Conservation (phyloP, 1,140 invertebrate species). For the Brachionus calyciflorus region DNA sequence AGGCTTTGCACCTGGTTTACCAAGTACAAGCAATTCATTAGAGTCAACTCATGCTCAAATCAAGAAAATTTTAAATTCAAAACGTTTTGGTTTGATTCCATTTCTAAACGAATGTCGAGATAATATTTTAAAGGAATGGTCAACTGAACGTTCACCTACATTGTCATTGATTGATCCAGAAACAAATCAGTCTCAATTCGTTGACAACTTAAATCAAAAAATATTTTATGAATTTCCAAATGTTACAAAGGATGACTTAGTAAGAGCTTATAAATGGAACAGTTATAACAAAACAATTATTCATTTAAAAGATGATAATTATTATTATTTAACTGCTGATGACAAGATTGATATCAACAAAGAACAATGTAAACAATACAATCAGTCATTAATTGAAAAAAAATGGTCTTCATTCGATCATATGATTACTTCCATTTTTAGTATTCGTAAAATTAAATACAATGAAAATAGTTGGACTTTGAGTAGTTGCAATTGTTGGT, state of each 20-base stretch:
- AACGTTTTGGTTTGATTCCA: slow-evolving; percentile 18
- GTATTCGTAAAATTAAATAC: background rate
- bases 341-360: no score
- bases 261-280: slow-evolving; percentile 32
- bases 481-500: background rate
- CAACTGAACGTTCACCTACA: slow-evolving; percentile 12
- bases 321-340: no score
- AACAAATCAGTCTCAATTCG: background rate
- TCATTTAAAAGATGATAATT: no score
- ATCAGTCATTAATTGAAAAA: no score
- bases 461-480: background rate
- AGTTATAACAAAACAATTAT: background rate
- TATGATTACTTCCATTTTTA: background rate
- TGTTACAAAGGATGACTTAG: background rate
- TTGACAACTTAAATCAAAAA: slow-evolving; percentile 26
- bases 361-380: no score
- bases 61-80: background rate
- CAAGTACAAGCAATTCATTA: slow-evolving; percentile 13
- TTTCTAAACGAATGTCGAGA: slow-evolving; percentile 25
- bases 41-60: slow-evolving; percentile 7
- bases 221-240: slow-evolving; percentile 19
- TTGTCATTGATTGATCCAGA: background rate
- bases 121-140: slow-evolving; percentile 17
- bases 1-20: slow-evolving; percentile 8
- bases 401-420: background rate